Base-by-base conservation (phyloP, 2,888 invertebrate species). In the Strigamia maritima region DNA sequence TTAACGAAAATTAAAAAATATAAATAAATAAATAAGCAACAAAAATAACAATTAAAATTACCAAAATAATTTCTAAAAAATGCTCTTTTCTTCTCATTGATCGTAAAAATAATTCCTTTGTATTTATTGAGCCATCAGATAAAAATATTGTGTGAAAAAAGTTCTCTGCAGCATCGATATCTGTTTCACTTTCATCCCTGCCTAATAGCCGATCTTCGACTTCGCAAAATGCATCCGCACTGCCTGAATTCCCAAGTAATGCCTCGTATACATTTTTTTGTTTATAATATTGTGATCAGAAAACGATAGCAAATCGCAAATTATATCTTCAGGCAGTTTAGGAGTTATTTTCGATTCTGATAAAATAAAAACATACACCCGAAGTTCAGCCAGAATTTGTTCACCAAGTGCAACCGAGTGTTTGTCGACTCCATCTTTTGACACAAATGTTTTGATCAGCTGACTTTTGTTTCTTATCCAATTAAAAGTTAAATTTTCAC, bases 31-130 rank as follows among this genome's bases (percentile, higher is more conserved):
- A 65, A 12, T 12, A 6, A 65, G 6, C 22, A 65, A 10, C 4
- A 65, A 8, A 2, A n/a, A n/a, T 24, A 2, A 24, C 12, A 19
- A 65, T 19, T 24, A 19, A n/a, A 1, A 19, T n/a, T 65, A 65
- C 60, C 60, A 65, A 12, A 65, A 65, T 65, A 65, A 65, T 65
- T 65, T 65, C 60, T 24, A 65, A 65, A 24, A 65, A 65, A 24
- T 65, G 60, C 19, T 65, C 60, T 12, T 65, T 65, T 65, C 24
- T 19, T 19, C 60, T 65, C 60, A 65, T 65, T 22, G 60, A 65
- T 22, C 60, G 19, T 12, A 65, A 7, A 65, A 22, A 65, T 22
- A 65, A 22, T 19, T 65, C 60, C 12, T 65, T 65, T 19, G 60
- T 65, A 7, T 65, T 65, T 24, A 65, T 19, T n/a, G 22, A 24